Evolutionary conservation across 2,113 vertebrate species (phyloP), one percentile per base, ranked within the genome.

Genomic region (Prionailurus viverrinus): DNA sequence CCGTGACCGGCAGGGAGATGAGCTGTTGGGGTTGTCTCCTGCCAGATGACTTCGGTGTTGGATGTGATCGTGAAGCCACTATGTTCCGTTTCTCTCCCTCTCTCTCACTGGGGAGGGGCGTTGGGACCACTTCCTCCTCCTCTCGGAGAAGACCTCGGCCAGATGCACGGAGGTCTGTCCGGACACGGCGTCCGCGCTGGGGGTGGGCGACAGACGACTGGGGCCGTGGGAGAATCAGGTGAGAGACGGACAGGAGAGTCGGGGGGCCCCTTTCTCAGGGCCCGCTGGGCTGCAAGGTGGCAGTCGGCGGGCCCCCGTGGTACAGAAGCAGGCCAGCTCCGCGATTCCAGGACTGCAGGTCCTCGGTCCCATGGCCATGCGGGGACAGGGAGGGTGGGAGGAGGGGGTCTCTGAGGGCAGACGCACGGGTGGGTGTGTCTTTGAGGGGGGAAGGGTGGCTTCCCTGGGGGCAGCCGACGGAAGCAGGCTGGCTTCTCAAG

Each of bases 251-350:
- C 61, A 12, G 61, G 66, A 69, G 21, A 73, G 69, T 73, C 5
- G 36, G 23, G 69, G 69, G 19, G 12, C n/a, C n/a, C 69, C 36
- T 39, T 39, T 10, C 69, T 58, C 69, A 7, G 23, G 36, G 21
- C 71, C 71, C 41, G 23, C 23, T 41, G 36, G 36, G 36, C 71
- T 74, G 39, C 36, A 14, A 39, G 39, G 39, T 3, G 3, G 71
- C 7, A 23, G 71, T 23, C 25, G 25, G 18, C 0, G 0, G n/a
- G 27, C 29, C 29, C 53, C 27, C 12, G 1, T 0, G 18, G 11
- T 33, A 15, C 7, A n/a, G 45, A 51, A 18, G 41, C 58, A 12
- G 5, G 58, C 73, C 73, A n/a, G 23, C 31, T 3, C 41, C 7
- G 25, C 4, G 5, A 39, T 9, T 71, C 27, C 27, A 8, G 51